These are phyloP conservation scores for Notodonta dromedarius DNA, from an alignment of 2,888 invertebrate genomes.

Conservation along the genomic window DNA sequence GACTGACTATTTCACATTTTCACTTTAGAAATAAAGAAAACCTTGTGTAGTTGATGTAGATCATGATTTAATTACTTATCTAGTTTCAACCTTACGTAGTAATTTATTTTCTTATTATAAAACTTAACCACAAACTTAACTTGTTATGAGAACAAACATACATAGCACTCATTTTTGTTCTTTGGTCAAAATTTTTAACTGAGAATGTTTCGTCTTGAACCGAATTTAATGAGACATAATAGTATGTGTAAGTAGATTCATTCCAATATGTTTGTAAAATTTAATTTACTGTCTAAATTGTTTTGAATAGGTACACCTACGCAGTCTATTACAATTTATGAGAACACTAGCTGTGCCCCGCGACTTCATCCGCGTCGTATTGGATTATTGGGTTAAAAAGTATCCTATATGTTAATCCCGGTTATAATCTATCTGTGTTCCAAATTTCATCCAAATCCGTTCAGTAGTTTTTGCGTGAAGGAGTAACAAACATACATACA, in stretches of 20 bases:
- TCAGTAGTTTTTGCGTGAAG: too few relatives aligned
- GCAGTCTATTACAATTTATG: constrained; percentile 1
- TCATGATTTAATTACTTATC: constrained; percentile 13
- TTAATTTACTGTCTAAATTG: too few relatives aligned
- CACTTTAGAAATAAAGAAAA: background rate
- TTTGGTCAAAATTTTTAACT: constrained; percentile 59
- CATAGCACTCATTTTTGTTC: constrained; percentile 58
- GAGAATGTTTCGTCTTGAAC: constrained; percentile 33
- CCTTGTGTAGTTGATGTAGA: background rate
- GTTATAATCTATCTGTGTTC: too few relatives aligned
- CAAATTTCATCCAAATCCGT: too few relatives aligned
- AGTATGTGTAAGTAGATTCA: background rate
- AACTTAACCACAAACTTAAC: constrained; percentile 39
- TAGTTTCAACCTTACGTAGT: constrained; percentile 9
- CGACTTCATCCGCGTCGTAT: too few relatives aligned
- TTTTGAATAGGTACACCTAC: background rate
- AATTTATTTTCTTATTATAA: constrained; percentile 16
- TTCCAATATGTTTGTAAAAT: background rate
- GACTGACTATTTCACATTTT: background rate
- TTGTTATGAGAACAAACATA: constrained; percentile 40
- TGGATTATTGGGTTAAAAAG: too few relatives aligned
- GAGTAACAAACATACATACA: too few relatives aligned
- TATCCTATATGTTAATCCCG: too few relatives aligned
- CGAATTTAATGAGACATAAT: background rate
- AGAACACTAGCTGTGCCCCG: too few relatives aligned